Evolutionary conservation across 2,113 vertebrate genomes (phyloP).

Genomic region (Corythaixoides concolor): DNA sequence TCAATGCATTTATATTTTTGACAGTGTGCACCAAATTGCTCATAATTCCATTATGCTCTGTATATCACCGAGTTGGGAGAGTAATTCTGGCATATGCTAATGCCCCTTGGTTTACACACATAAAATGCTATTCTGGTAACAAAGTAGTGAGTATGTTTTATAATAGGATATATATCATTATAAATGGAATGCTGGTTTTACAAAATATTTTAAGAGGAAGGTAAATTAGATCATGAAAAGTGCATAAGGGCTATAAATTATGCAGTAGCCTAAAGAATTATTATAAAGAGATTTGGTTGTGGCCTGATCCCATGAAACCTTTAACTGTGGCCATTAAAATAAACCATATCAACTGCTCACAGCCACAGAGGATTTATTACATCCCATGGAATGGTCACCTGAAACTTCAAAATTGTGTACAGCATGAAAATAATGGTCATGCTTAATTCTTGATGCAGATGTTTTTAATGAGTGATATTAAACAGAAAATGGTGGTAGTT

Average conservation of each 20-base stretch:
- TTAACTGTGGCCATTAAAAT: slow-evolving; percentile 66
- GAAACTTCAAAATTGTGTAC: background rate
- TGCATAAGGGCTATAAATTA: slow-evolving; percentile 75
- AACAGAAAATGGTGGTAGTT: background rate
- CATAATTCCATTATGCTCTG: slow-evolving; percentile 33
- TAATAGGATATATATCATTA: slow-evolving; percentile 73
- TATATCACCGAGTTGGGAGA: slow-evolving; percentile 34
- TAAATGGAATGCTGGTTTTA: slow-evolving; percentile 73
- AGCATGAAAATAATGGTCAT: background rate
- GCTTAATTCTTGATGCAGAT: slow-evolving; percentile 4
- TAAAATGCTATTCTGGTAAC: slow-evolving; percentile 35
- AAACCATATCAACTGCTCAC: slow-evolving; percentile 34
- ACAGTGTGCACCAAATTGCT: slow-evolving; percentile 30
- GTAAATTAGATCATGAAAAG: slow-evolving; percentile 81
- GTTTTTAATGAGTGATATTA: slow-evolving; percentile 27
- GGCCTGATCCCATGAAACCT: slow-evolving; percentile 70
- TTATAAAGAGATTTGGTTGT: slow-evolving; percentile 75
- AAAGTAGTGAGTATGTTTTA: slow-evolving; percentile 57
- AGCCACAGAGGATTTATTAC: slow-evolving; percentile 38
- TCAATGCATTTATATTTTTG: slow-evolving; percentile 41
- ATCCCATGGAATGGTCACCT: background rate
- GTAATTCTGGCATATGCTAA: slow-evolving; percentile 18
- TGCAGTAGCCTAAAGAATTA: slow-evolving; percentile 74
- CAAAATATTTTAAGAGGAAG: slow-evolving; percentile 77
- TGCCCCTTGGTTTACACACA: slow-evolving; percentile 38